Conservation (phyloP, 2,888 invertebrate species). For the Thecocarcelia acutangulata region DNA sequence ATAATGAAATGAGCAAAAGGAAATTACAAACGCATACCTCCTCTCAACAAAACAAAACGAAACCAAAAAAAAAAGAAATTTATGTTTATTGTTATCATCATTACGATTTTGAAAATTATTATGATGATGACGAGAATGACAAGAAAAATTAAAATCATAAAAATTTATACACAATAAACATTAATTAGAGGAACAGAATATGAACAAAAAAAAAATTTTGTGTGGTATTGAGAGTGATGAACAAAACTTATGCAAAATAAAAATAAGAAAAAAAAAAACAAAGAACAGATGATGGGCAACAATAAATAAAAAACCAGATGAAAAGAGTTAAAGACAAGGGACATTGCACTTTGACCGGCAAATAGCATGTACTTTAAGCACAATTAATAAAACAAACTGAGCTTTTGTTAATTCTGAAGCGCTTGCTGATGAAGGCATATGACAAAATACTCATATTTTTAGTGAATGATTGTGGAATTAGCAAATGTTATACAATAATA, state of each 20-base stretch:
- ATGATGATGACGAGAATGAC: constrained; percentile 50
- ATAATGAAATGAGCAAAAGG: constrained; percentile 30
- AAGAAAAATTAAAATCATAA: constrained; percentile 59
- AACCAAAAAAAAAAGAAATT: too few species aligned
- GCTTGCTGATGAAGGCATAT: constrained; percentile 1
- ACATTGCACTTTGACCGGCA: constrained; percentile 67
- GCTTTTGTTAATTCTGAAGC: constrained; percentile 7
- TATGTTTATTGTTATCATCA: constrained; percentile 30
- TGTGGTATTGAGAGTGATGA: constrained; percentile 30
- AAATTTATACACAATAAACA: constrained; percentile 57
- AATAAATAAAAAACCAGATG: neutral
- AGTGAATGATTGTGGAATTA: neutral
- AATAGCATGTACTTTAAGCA: constrained; percentile 13
- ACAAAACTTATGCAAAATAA: neutral
- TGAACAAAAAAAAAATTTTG: constrained; percentile 17
- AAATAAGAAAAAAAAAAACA: neutral
- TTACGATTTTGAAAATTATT: constrained; percentile 32
- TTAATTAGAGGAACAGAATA: constrained; percentile 54
- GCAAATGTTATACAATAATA: too few species aligned
- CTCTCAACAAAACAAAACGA: neutral
- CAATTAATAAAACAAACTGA: constrained; percentile 34
- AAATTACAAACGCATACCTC: constrained; percentile 6
- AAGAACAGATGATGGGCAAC: neutral
- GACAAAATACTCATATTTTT: neutral
- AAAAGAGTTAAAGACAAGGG: constrained; percentile 62